Base-by-base conservation (phyloP, 1,140 invertebrate species). In the Cotesia chilonis region DNA sequence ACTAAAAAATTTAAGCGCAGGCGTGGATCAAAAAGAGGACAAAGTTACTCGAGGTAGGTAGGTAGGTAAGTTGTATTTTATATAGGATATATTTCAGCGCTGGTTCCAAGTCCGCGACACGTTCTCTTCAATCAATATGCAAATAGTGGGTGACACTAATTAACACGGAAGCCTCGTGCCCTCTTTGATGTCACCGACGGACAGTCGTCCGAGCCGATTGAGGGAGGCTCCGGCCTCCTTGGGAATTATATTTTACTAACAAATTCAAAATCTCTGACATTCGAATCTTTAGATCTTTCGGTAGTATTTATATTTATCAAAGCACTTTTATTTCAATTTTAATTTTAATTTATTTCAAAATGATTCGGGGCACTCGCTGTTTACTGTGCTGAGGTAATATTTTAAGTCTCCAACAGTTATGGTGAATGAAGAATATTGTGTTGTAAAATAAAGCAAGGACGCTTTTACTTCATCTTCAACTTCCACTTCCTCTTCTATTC, bases 81-180 rank as follows among this genome's bases (percentile, higher is more conserved):
- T 28, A 28, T 28, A 28, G 28, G 28, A 28, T 28, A 28, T 28
- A 28, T 28, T 28, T 28, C 28, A 14, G 67, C 54, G 72, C 67
- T 73, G 41, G 68, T 59, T 69, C 36, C 14, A 7, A 6, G 37
- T 59, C 38, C 71, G 69, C 75, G 76, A 80, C 79, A 80, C 78
- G 79, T 80, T 77, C 81, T 82, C 80, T 82, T 78, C 82, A 83
- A 85, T 87, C 84, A 87, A 86, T 85, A 87, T 86, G 85, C 81
- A 87, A 87, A 87, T 87, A 82, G 52, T 79, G 78, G 77, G 80
- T 83, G 82, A 83, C 81, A 83, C 83, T 85, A 87, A 87, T 86
- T 87, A 86, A 59, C 85, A 87, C 84, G 83, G 83, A 83, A 86
- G 83, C 83, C 80, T 79, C 76, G 75, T 77, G 78, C 80, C 76